Evolutionary conservation across 2,797 vertebrate genomes (phyloP).

Genomic region (Bradypus variegatus): DNA sequence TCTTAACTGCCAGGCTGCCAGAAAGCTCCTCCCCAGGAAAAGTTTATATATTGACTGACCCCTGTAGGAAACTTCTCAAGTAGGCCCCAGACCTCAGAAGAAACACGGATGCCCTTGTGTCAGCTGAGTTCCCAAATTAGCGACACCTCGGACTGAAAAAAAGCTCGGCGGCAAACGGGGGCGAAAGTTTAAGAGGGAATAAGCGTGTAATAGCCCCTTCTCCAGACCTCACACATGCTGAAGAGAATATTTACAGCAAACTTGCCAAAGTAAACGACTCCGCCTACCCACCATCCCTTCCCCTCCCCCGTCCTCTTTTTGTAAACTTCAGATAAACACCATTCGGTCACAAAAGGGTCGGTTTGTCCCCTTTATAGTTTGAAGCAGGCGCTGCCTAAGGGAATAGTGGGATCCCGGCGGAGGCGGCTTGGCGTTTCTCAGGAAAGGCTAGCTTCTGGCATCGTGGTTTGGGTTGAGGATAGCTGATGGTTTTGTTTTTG

Average conservation of each 20-base stretch:
- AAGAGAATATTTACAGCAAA: conserved; percentile 70
- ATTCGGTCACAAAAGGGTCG: conserved; percentile 44
- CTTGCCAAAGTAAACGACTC: conserved; percentile 71
- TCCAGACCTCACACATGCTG: conserved; percentile 71
- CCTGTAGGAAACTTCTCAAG: conserved; percentile 74
- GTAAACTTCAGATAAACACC: conserved; percentile 65
- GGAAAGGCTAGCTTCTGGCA: not conserved
- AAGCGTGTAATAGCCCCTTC: conserved; percentile 67
- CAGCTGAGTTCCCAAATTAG: conserved; percentile 73
- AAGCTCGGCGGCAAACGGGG: conserved; percentile 72
- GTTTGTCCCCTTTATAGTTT: conserved; percentile 36
- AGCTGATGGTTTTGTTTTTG: not conserved
- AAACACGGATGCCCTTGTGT: conserved; percentile 65
- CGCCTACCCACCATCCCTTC: conserved; percentile 16
- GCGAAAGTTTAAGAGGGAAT: conserved; percentile 76
- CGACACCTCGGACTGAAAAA: conserved; percentile 76
- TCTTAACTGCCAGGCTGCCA: not conserved
- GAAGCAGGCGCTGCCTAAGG: not conserved
- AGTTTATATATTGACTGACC: conserved; percentile 72
- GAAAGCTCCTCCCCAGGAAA: conserved; percentile 52
- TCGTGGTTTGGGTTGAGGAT: not conserved
- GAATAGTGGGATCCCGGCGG: not conserved
- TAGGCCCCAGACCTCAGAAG: conserved; percentile 69
- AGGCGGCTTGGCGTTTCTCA: not conserved
- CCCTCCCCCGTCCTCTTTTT: not conserved